Evolutionary conservation across 2,113 vertebrate species (phyloP).

Genomic region (Macheiramphus alcinus): DNA sequence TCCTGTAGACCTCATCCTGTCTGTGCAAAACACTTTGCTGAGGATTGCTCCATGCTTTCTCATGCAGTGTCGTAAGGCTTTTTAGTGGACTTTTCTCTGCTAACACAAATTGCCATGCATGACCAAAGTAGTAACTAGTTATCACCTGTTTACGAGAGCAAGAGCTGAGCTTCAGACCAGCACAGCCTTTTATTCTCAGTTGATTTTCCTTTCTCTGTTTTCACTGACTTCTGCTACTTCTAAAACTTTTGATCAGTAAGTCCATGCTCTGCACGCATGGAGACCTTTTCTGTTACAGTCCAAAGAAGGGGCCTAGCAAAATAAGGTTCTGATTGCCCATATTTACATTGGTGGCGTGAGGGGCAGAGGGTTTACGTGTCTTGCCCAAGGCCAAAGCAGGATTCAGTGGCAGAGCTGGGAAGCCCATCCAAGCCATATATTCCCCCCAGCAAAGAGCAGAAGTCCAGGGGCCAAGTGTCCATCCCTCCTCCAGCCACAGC

Average conservation of each 20-base stretch:
- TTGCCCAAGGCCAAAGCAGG: background rate
- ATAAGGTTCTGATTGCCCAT: background rate
- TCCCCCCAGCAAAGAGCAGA: background rate
- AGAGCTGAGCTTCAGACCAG: background rate
- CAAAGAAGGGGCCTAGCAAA: background rate
- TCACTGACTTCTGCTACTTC: background rate
- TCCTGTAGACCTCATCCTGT: conserved; percentile 25
- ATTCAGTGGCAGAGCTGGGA: background rate
- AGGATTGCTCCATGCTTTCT: background rate
- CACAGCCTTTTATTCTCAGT: background rate
- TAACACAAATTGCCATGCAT: background rate
- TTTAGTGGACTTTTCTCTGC: background rate
- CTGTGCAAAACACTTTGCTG: background rate
- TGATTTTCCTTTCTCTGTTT: background rate
- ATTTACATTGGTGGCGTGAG: background rate
- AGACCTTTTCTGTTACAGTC: background rate
- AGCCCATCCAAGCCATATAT: background rate
- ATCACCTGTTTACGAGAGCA: background rate
- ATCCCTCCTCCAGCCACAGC: background rate
- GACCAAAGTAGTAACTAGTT: background rate
- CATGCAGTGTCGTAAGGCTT: background rate
- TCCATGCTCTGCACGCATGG: background rate
- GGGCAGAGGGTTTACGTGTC: background rate
- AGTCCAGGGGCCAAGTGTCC: background rate
- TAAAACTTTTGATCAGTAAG: background rate